Evolutionary conservation across 2,113 vertebrate genomes (phyloP), one percentile per base, ranked within the genome.

Genomic region (pig (Sus scrofa)): DNA sequence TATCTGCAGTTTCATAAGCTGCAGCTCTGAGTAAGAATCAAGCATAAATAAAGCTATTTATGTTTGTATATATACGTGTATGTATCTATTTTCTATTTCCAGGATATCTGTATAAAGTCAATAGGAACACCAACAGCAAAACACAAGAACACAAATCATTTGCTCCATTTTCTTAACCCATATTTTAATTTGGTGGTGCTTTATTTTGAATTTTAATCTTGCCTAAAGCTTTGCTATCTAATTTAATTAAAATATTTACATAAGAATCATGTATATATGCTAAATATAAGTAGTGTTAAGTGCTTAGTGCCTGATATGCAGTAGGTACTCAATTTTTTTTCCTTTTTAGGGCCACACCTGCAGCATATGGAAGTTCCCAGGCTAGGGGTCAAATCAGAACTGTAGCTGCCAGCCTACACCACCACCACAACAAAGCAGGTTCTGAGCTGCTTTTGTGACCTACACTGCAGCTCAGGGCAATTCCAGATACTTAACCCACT

Each of bases 131-230:
- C 82, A 88, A 65, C 1, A 93, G 32, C 7, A 79, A 52, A 8
- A 52, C 11, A 86, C 7, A 10, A 91, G 20, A 86, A 71, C 27
- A 56, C 2, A 52, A 60, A 56, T 37, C 0, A 37, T 56, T 54
- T 58, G 52, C 32, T 90, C 1, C 9, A 39, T 34, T 85, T 70
- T 71, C 50, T 94, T 71, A 84, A 65, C 19, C 13, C 10, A 14
- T 32, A 65, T 52, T 87, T 91, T 91, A 89, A 86, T 70, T 88
- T 74, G 13, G 2, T 54, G n/a, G 22, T 74, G 4, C 4, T 86
- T 92, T 86, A 75, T 73, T 74, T 92, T 70, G 37, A 92, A 39
- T 89, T 96, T 95, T 70, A 84, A 77, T 84, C 96, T 58, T 94
- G 22, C 22, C 63, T 63, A 83, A 88, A 88, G 6, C 20, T 13